Conservation (phyloP, 1,140 invertebrate species). For the Teleopsis dalmanni region DNA sequence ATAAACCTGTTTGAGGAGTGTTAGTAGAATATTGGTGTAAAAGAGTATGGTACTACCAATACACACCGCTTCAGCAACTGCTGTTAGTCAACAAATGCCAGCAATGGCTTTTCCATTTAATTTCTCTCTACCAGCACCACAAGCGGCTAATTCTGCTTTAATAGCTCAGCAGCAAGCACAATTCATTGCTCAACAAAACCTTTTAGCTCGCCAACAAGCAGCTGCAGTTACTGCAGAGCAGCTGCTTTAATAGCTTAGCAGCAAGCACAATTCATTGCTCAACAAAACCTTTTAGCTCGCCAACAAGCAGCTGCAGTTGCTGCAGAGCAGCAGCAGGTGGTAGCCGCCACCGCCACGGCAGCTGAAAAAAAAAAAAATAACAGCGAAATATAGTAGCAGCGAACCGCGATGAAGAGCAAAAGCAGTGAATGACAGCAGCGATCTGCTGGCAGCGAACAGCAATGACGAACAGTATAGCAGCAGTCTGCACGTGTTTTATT, state of each 20-base stretch:
- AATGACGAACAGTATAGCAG: too few species aligned
- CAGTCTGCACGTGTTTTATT: too few species aligned
- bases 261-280: slow-evolving; percentile 42
- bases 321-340: slow-evolving; percentile 30
- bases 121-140: slow-evolving; percentile 20
- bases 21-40: too few species aligned
- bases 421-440: too few species aligned
- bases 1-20: too few species aligned
- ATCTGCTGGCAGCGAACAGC: too few species aligned
- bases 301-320: slow-evolving; percentile 33
- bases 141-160: slow-evolving; percentile 25
- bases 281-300: slow-evolving; percentile 36
- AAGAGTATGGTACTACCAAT: too few species aligned
- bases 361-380: too few species aligned
- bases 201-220: slow-evolving; percentile 36
- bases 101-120: slow-evolving; percentile 26
- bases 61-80: slow-evolving; percentile 11
- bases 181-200: slow-evolving; percentile 41
- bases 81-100: slow-evolving; percentile 9
- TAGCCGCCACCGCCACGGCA: too few species aligned
- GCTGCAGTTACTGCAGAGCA: slow-evolving; percentile 31
- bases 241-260: slow-evolving; percentile 29
- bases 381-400: too few species aligned
- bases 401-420: too few species aligned
- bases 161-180: slow-evolving; percentile 42